Conservation (phyloP, 1,140 invertebrate genomes). For the Drosophila jambulina region DNA sequence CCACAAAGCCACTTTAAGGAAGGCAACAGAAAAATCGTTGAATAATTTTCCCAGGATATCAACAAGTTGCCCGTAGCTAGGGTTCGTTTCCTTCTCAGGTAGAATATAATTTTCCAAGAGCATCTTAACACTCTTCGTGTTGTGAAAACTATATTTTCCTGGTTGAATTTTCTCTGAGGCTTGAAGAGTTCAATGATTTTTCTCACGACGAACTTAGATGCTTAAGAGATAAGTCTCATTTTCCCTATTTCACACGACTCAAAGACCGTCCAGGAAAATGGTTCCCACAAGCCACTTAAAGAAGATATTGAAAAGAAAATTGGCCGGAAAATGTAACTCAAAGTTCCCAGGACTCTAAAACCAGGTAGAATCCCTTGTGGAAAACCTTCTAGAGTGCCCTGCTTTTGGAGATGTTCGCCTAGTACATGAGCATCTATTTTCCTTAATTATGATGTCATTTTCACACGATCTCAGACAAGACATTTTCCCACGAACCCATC, state of each 20-base stretch:
- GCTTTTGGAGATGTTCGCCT: slow-evolving; percentile 20
- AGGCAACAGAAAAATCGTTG: not conserved
- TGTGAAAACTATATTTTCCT: slow-evolving; percentile 26
- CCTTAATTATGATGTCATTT: slow-evolving; percentile 5
- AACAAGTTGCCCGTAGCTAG: not conserved
- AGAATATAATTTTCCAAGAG: not conserved
- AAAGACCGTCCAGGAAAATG: not conserved
- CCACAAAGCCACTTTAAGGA: slow-evolving; percentile 1
- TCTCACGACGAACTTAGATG: not conserved
- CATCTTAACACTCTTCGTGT: not conserved
- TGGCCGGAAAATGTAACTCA: not conserved
- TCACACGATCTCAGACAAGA: slow-evolving; percentile 29
- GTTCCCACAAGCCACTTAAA: slow-evolving; percentile 11
- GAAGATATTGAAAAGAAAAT: not conserved
- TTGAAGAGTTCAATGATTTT: slow-evolving; percentile 1
- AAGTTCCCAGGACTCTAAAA: slow-evolving; percentile 24
- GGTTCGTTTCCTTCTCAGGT: not conserved
- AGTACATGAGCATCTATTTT: slow-evolving; percentile 1
- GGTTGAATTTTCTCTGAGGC: slow-evolving; percentile 3
- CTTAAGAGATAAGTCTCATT: not conserved
- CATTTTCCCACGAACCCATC: slow-evolving; percentile 28
- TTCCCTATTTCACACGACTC: slow-evolving; percentile 11
- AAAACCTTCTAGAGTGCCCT: not conserved
- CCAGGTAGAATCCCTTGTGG: slow-evolving; percentile 14
- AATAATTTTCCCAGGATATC: slow-evolving; percentile 1